Base-by-base conservation (phyloP, 2,888 invertebrate species). In the Mythimna albipuncta region DNA sequence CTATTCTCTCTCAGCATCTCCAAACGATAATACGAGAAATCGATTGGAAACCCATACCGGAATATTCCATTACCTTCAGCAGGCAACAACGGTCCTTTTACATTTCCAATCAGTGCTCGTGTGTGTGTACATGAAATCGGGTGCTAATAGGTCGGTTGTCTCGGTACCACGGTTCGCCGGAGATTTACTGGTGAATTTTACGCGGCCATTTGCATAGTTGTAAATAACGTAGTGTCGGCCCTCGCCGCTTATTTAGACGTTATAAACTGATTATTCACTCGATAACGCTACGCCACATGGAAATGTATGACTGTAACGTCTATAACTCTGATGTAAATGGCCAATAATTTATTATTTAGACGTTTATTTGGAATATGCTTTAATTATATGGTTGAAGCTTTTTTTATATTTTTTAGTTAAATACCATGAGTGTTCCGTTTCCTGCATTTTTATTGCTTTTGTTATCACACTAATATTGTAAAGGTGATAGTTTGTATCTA, bases 241-340 rank as follows among this genome's bases (percentile, higher is more conserved):
- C 87, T 83, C 85, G 88, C 89, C 90, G 91, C 90, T 93, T 94
- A 94, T 94, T 93, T 93, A 94, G 93, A 92, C 92, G 92, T 92
- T 93, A 91, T 93, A 92, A 91, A 92, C 92, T 92, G 93, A 94
- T 94, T 92, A 93, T 90, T 89, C 88, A 89, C 89, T 90, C 90
- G 93, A 94, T 94, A 94, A 92, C 90, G 88, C 89, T 87, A 86
- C 87, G 87, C 88, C 85, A 89, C 89, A 92, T 92, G 90, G 91
- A 93, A 93, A 93, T 92, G 90, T 89, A 89, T 86, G 77, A 85
- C 85, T 85, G 87, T 85, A 77, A 87, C 85, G 79, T 86, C 87
- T 89, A 88, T 86, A 88, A 88, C 88, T 88, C 83, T 85, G 79
- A 86, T 82, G 82, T 85, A 88, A 86, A 81, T 71, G 73, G 65